Evolutionary conservation across 2,888 invertebrate species (phyloP), one percentile per base, ranked within the genome.

Genomic region (Trachelus troglodyta): DNA sequence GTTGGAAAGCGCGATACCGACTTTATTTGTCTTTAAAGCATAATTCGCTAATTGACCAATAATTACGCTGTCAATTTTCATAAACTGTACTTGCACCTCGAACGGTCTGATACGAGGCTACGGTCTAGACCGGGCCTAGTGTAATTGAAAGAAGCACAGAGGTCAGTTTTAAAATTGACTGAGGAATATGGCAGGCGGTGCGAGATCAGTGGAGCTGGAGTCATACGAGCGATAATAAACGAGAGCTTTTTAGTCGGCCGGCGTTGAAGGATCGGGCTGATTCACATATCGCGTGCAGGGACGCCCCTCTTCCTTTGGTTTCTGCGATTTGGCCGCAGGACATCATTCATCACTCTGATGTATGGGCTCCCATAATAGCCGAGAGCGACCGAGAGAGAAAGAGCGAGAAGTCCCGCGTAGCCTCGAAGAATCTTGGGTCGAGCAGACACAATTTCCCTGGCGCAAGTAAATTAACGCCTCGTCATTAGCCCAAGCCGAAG

Each of bases 291-390:
- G 87, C 87, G 87, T 88, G 89, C 85, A 88, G 82, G 23, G 56
- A 87, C 85, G 86, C 80, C 81, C 37, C 80, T 81, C 77, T 77
- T 76, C 83, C 84, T 84, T 84, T 84, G 83, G 83, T 88, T 86
- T 84, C 81, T 77, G 81, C 79, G 82, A 81, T 82, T 80, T 77
- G 81, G 83, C 86, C 87, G 83, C 87, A 84, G 83, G 85, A 86
- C 88, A 87, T 88, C 88, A 84, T 88, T 87, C 87, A 88, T 88
- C 88, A 88, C 85, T 82, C 83, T 87, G 87, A 88, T 87, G 85
- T 87, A 88, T 87, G 85, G 84, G 84, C 87, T 83, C 83, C 86
- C 86, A 85, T 85, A 84, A 87, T 79, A 82, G 83, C 82, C 82
- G 84, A 87, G 85, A 81, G 81, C 77, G 76, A 73, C 76, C 77